Evolutionary conservation across 2,888 invertebrate genomes (phyloP).

Genomic region (Corythucha ciliata): DNA sequence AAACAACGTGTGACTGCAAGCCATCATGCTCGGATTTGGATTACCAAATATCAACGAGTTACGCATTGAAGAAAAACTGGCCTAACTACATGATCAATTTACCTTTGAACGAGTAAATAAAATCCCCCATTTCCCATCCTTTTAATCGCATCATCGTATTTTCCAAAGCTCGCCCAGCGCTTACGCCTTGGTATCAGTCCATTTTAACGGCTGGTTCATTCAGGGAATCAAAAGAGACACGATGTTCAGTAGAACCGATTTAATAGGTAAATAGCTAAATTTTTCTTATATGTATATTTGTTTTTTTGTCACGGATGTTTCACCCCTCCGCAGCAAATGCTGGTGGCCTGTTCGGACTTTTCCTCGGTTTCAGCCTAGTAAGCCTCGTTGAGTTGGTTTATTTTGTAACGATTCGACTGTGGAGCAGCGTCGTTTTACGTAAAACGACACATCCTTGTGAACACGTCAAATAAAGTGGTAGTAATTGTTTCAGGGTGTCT

Average conservation of each 20-base stretch:
- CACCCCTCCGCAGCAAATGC: slow-evolving; percentile 33
- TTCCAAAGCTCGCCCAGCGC: neutral
- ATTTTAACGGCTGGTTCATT: neutral
- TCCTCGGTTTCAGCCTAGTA: slow-evolving; percentile 34
- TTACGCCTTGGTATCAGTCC: neutral
- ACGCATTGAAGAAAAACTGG: no score
- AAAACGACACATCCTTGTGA: no score
- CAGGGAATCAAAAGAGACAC: neutral
- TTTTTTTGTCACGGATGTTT: no score
- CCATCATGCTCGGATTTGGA: slow-evolving; percentile 1
- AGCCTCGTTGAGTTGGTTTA: slow-evolving; percentile 33
- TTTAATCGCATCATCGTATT: neutral
- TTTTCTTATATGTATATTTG: neutral
- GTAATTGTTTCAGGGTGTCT: no score
- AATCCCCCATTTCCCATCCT: no score
- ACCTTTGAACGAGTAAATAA: no score
- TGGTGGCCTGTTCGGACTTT: slow-evolving; percentile 33
- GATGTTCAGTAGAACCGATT: neutral
- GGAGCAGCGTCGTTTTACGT: no score
- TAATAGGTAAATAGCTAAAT: neutral
- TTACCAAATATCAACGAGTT: neutral
- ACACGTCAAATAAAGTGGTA: no score
- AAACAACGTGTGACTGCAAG: neutral
- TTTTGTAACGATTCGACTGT: slow-evolving; percentile 25
- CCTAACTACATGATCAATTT: no score